Base-by-base conservation (phyloP, 2,797 vertebrate genomes). In the Luscinia megarhynchos region DNA sequence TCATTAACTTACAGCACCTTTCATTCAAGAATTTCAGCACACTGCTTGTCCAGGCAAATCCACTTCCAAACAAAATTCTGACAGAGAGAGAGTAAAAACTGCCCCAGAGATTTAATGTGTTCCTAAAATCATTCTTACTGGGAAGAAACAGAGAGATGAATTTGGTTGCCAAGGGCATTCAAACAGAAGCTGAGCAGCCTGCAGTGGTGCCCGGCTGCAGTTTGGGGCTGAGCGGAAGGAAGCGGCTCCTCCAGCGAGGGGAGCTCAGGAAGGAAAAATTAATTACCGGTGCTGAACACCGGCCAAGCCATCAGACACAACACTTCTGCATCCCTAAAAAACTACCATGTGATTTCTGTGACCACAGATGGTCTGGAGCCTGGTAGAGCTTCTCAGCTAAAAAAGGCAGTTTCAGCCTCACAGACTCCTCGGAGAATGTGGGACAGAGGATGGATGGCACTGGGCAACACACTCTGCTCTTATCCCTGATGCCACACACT, bases 281-380 rank as follows among this genome's bases (percentile, higher is more conserved):
- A 69, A 95, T 94, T 90, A 93, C 82, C 57, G 46, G 91, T 54
- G 89, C 76, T 94, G 94, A 94, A 84, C n/a, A 11, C 26, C 0
- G 1, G 95, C 91, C 94, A 96, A 94, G 79, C 62, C 87, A 75
- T 87, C 87, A 86, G 87, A 61, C 76, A 68, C 22, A 15, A 83
- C 76, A 53, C 43, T 87, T 43, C 87, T 84, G 84, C 58, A 64
- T 32, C 87, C 82, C 73, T 19, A 72, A 68, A 51, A 38, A 40
- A n/a, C 40, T 8, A 24, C 91, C 73, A 20, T 1, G 73, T 45
- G 79, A 81, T 69, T 63, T 29, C 24, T 20, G 2, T 34, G 80
- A 84, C 93, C 90, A 76, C 94, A 96, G 94, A 94, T 82, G 92
- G 92, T 77, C 74, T 77, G 86, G 88, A 64, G 63, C 55, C 61